These are phyloP conservation scores for Suillia variegata DNA, from an alignment of 2,888 invertebrate species.

Conservation along the genomic window DNA sequence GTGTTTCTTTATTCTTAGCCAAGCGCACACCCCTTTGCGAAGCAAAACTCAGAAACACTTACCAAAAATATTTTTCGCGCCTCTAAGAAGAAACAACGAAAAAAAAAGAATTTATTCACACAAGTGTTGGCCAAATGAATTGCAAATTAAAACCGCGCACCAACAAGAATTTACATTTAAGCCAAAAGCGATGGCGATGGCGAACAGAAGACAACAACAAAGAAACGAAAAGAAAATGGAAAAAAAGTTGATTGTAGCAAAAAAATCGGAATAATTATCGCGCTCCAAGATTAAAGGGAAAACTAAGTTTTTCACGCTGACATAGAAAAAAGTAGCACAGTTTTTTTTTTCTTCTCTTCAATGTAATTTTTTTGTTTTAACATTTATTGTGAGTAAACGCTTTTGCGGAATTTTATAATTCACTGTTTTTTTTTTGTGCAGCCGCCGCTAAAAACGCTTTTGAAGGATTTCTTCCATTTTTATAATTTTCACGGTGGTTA, in stretches of 20 bases:
- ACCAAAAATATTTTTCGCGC: too few species aligned
- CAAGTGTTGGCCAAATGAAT: slow-evolving; percentile 20
- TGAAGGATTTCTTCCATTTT: not conserved
- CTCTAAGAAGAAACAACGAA: too few species aligned
- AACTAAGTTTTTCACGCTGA: not conserved
- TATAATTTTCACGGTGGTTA: not conserved
- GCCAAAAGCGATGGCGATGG: not conserved
- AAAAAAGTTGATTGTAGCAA: too few species aligned
- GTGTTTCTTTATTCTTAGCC: too few species aligned
- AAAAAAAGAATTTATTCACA: slow-evolving; percentile 2
- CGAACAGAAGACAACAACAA: too few species aligned
- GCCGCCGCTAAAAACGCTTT: too few species aligned
- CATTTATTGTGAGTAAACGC: too few species aligned
- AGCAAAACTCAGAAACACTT: too few species aligned
- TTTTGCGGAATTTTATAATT: too few species aligned
- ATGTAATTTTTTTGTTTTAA: not conserved
- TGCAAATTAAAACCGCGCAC: slow-evolving; percentile 16
- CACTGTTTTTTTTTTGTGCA: too few species aligned
- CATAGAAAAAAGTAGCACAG: not conserved
- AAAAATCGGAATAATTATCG: not conserved
- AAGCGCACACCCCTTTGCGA: too few species aligned
- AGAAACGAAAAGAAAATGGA: too few species aligned
- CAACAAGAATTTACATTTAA: not conserved
- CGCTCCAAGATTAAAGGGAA: not conserved
- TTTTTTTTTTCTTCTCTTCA: not conserved